Evolutionary conservation across 2,113 vertebrate genomes (phyloP), one percentile per base, ranked within the genome.

Genomic region (Pelecanus crispus): DNA sequence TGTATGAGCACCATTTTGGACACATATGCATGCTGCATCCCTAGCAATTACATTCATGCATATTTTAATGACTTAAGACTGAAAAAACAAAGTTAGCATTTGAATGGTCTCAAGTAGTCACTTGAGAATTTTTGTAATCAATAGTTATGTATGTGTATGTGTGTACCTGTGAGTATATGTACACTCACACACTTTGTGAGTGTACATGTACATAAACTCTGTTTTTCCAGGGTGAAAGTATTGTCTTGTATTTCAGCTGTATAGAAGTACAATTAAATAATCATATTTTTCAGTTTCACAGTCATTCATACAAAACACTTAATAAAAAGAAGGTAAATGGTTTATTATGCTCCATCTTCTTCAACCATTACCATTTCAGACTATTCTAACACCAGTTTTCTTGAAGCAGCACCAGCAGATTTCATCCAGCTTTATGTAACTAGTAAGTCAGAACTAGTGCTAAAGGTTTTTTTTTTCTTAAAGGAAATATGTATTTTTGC

Each of bases 51-150:
- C 78, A 80, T 94, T 97, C 63, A 77, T 90, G 61, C 63, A 58
- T 90, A 78, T 97, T 96, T 97, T 92, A 95, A 86, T 91, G 72
- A 77, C 36, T 80, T 80, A 49, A 94, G 78, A 66, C 61, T 53
- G 11, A 81, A 90, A 91, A 88, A 63, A 31, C 40, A 78, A 81
- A 49, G 14, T 88, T 79, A 88, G 56, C 65, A 36, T 95, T 96
- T 95, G 47, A 55, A 66, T 83, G 38, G 32, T 63, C 55, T 85
- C 38, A 81, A 90, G 44, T 67, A 61, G 11, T 66, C 78, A 36
- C 50, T 40, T 53, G 62, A 81, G 68, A 12, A 58, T 36, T 45
- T 89, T 63, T 95, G 14, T 59, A 55, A 63, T 89, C 47, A 59
- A 45, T 55, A 58, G 38, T 58, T 80, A 42, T 8, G 11, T 44